phyloP scores from a whole-genome alignment of 2,113 vertebrate genomes.

The Apodemus sylvaticus region DNA sequence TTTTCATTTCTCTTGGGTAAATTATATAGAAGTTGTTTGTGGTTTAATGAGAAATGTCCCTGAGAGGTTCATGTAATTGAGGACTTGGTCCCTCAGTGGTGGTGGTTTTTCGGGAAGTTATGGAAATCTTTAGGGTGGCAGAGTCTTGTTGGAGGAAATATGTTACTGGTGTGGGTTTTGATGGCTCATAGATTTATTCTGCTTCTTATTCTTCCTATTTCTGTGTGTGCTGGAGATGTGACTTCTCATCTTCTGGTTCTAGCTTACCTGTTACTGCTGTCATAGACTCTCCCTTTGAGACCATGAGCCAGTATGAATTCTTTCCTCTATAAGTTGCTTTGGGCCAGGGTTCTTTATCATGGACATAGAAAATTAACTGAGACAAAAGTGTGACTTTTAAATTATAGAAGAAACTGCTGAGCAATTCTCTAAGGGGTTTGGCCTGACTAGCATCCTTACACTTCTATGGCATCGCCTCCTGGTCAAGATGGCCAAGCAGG shows the following conservation, averaged over 20 bases:
- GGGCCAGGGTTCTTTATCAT: background rate
- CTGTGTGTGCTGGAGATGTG: background rate
- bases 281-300: too few species aligned
- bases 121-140: background rate
- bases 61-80: background rate
- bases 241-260: background rate
- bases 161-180: too few species aligned
- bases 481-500: background rate
- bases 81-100: background rate
- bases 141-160: background rate
- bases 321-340: too few species aligned
- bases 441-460: background rate
- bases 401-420: slow-evolving; percentile 37
- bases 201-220: background rate
- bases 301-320: too few species aligned
- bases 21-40: background rate
- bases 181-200: background rate
- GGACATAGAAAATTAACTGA: background rate
- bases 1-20: slow-evolving; percentile 55
- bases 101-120: background rate
- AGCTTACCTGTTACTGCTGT: background rate
- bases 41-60: background rate
- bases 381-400: background rate
- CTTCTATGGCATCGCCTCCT: background rate
- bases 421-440: background rate